Base-by-base conservation (phyloP, 2,888 invertebrate genomes). In the Eurytoma adleriae region DNA sequence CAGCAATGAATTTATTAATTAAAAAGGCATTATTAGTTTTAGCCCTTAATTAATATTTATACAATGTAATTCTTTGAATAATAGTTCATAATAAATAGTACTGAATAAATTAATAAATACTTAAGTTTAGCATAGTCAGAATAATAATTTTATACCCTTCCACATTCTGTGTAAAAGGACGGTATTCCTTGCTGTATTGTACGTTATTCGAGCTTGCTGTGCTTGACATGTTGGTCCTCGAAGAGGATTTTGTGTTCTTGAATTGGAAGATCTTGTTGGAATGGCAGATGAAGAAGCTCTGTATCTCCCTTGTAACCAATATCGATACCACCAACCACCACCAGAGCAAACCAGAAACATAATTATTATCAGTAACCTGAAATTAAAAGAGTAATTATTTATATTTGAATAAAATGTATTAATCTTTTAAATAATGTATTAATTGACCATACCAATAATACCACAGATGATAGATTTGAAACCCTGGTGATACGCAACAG, bases 381-480 rank as follows among this genome's bases (percentile, higher is more conserved):
- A 79, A 78, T 64, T 56, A 20, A 3, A 7, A 40, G 10, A 7
- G 7, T 57, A 66, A 66, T 66, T n/a, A 48, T 70, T 70, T 62
- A 20, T 18, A n/a, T n/a, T 50, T 67, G 48, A 4, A 67, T 24
- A 18, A 40, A 18, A 48, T 3, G 5, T 24, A 62, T 24, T 0
- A 20, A 67, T 59, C n/a, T 64, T 20, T 54, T 16, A 13, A 57
- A 66, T 2, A 27, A 30, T 27, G 59, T 64, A 68, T 77, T 66
- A 73, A 69, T n/a, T 50, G 50, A 56, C 86, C 90, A 84, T 86
- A 92, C 93, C 93, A 93, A 85, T 92, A 93, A 86, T 93, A 93
- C 93, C 93, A 93, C 68, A 92, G 88, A 85, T 92, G 92, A 86
- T 92, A 92, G 84, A 93, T 92, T 84, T 92, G 92, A 84, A 92